Base-by-base conservation (phyloP, 1,140 invertebrate genomes). In the Lamellibrachia luymesi region DNA sequence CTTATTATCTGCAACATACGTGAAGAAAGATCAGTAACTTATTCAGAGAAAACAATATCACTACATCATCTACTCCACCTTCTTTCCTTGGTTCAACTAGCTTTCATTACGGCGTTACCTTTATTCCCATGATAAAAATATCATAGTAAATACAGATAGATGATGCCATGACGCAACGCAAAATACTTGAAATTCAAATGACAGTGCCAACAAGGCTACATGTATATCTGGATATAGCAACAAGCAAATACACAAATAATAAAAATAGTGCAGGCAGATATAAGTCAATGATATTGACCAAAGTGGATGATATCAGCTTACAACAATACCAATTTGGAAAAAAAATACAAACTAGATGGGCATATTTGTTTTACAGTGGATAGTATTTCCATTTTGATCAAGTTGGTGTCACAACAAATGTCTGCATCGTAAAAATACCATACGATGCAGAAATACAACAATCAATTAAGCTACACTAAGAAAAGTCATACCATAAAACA, bases 1-100 rank as follows among this genome's bases (percentile, higher is more conserved):
- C 97, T 98, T 98, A 94, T 98, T 98, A 96, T 98, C 98, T 98
- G 96, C 64, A 80, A 80, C 13, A 17, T 80, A 22, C 13, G 64
- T 80, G 64, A 80, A 80, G 64, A 80, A 80, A 22, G 64, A 80
- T 80, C 64, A 80, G 64, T 22, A 80, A 80, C 64, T 80, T 17
- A 80, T 80, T 80, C 8, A 80, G 6, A 17, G 64, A 22, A 2
- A 22, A 8, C 64, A 80, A 17, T 1, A 80, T 8, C 64, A 17
- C 64, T 80, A 80, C 64, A 80, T 80, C 25, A 80, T 80, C 64
- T 6, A 80, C 25, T 4, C 25, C 52, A 56, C 52, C 52, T 80
- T 80, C 8, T 80, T 80, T 22, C 25, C 17, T 8, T 80, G 64
- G 13, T 4, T 80, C 64, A 80, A 80, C 64, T 22, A 80, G 64